Evolutionary conservation across 2,888 invertebrate genomes (phyloP).

Genomic region (Acleris holmiana): DNA sequence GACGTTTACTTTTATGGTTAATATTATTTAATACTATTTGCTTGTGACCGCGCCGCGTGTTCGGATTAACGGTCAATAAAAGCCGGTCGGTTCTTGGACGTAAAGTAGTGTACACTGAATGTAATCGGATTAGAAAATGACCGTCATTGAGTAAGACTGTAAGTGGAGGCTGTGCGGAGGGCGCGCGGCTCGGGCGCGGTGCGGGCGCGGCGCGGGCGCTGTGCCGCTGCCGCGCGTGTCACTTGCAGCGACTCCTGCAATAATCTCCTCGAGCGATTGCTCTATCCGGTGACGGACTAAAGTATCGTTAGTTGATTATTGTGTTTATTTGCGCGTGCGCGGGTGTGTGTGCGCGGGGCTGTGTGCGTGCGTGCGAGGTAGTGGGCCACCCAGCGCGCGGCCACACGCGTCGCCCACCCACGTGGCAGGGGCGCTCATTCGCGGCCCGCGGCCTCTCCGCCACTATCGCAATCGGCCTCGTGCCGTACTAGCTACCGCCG

Average conservation of each 20-base stretch:
- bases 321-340: constrained; percentile 80
- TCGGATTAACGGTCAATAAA: constrained; percentile 45
- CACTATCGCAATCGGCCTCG: constrained; percentile 42
- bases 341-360: constrained; percentile 68
- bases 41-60: constrained; percentile 32
- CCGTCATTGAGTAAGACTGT: constrained; percentile 49
- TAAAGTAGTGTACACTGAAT: constrained; percentile 52
- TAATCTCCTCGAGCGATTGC: constrained; percentile 76
- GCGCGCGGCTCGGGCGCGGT: constrained; percentile 13
- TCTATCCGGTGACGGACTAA: constrained; percentile 83
- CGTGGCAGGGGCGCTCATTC: constrained; percentile 74
- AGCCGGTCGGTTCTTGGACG: constrained; percentile 36
- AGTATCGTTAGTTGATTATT: constrained; percentile 83
- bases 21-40: constrained; percentile 9
- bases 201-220: constrained; percentile 36
- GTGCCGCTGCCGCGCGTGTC: constrained; percentile 61
- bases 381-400: constrained; percentile 82
- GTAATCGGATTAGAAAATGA: constrained; percentile 63
- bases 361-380: constrained; percentile 71
- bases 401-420: constrained; percentile 83
- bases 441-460: constrained; percentile 62
- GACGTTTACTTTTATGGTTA: not conserved
- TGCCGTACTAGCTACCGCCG: constrained; percentile 37
- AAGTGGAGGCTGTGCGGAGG: constrained; percentile 25
- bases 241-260: constrained; percentile 67